Percentiles rank a stretch among this genome's conserved stretches.
These are phyloP conservation scores for Epizoanthus rinbou DNA, from an alignment of 92 coral and sea anemone species.

Conservation along the genomic window DNA sequence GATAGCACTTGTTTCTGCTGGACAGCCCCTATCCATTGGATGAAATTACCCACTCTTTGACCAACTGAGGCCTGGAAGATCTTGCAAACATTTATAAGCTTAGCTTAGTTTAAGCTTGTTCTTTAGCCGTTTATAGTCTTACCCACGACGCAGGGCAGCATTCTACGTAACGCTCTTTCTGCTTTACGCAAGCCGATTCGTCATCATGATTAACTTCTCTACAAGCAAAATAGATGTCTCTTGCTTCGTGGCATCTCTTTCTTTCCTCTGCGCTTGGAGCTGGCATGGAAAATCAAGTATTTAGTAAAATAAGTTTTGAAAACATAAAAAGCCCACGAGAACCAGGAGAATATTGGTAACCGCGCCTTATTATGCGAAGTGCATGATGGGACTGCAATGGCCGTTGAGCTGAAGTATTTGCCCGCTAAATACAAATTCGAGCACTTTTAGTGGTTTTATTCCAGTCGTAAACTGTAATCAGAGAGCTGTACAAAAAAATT, in stretches of 20 bases:
- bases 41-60: too few relatives aligned
- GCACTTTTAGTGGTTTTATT: not conserved
- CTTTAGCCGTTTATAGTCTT: slow-evolving; percentile 31
- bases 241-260: slow-evolving; percentile 77
- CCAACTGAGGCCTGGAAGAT: too few relatives aligned
- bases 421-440: slow-evolving; percentile 85
- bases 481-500: not conserved
- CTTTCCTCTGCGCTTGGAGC: slow-evolving; percentile 94
- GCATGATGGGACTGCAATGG: slow-evolving; percentile 90
- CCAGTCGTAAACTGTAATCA: not conserved
- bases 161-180: slow-evolving; percentile 64
- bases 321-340: not conserved
- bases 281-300: slow-evolving; percentile 62
- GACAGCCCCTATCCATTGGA: too few relatives aligned
- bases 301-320: not conserved
- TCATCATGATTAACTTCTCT: slow-evolving; percentile 58
- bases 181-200: slow-evolving; percentile 71
- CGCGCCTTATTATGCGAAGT: slow-evolving; percentile 54
- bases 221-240: slow-evolving; percentile 88
- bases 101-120: too few relatives aligned
- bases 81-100: too few relatives aligned
- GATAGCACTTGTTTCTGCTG: too few relatives aligned
- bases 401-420: slow-evolving; percentile 61
- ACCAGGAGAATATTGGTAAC: slow-evolving; percentile 45
- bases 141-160: slow-evolving; percentile 95